Evolutionary conservation across 2,888 invertebrate species (phyloP).

Genomic region (Rhimphoctona megacephalus): DNA sequence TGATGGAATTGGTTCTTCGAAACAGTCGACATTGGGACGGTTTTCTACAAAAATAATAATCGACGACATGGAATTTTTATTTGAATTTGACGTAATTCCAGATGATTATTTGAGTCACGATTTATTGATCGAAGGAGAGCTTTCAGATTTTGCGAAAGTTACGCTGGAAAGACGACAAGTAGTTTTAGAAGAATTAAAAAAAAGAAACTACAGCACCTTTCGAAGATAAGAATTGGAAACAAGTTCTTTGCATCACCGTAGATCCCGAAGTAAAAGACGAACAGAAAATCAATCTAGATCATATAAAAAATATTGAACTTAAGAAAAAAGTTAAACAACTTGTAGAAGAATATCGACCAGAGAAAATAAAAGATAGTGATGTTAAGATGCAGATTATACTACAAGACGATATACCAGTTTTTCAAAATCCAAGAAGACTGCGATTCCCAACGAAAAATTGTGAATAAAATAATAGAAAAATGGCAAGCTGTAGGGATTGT

Average conservation of each 20-base stretch:
- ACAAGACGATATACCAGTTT: slow-evolving; percentile 75
- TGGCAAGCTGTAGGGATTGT: slow-evolving; percentile 78
- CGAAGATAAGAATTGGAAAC: neutral
- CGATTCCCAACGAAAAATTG: slow-evolving; percentile 68
- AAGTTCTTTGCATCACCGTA: slow-evolving; percentile 12
- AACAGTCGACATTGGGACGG: slow-evolving; percentile 32
- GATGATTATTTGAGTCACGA: slow-evolving; percentile 42
- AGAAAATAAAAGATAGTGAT: slow-evolving; percentile 67
- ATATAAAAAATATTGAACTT: neutral
- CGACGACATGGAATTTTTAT: slow-evolving; percentile 8
- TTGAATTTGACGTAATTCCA: slow-evolving; percentile 53
- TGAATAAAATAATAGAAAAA: slow-evolving; percentile 73
- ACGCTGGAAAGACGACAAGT: slow-evolving; percentile 39
- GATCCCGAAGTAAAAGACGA: neutral
- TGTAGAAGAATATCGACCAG: slow-evolving; percentile 70
- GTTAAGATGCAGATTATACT: slow-evolving; percentile 76
- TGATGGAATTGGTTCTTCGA: slow-evolving; percentile 38
- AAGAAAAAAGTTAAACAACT: slow-evolving; percentile 35
- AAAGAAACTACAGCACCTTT: neutral
- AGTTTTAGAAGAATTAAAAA: neutral
- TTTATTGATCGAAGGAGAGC: slow-evolving; percentile 45
- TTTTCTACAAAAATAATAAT: slow-evolving; percentile 41
- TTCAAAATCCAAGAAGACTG: slow-evolving; percentile 73
- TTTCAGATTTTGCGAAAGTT: slow-evolving; percentile 47
- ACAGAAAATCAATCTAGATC: neutral